These are phyloP conservation scores for Desmophyllum pertusum DNA, from an alignment of 92 coral and sea anemone genomes.

Conservation along the genomic window DNA sequence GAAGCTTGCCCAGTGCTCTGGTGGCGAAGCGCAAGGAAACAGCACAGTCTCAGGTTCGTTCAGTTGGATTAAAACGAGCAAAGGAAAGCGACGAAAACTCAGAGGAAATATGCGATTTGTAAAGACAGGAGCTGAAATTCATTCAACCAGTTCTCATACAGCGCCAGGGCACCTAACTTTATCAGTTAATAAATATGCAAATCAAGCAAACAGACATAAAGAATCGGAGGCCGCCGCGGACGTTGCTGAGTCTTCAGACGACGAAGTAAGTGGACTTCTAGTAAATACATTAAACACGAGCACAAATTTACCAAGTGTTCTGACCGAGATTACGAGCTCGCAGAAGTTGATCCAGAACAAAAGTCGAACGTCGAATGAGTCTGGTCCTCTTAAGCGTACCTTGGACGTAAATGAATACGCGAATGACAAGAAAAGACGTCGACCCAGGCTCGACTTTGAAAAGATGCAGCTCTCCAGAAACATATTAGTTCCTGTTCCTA, in stretches of 20 bases:
- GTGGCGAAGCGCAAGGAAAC: slow-evolving; percentile 42
- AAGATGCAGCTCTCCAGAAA: slow-evolving; percentile 86
- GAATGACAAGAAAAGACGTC: slow-evolving; percentile 63
- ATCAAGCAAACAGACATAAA: slow-evolving; percentile 43
- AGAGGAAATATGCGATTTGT: slow-evolving; percentile 19
- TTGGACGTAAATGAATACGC: slow-evolving; percentile 55
- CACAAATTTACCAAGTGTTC: slow-evolving; percentile 27
- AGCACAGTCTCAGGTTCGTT: neutral
- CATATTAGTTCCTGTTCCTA: neutral
- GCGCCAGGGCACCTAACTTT: slow-evolving; percentile 61
- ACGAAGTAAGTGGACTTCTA: slow-evolving; percentile 45
- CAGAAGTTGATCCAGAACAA: slow-evolving; percentile 1
- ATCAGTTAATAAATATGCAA: slow-evolving; percentile 70
- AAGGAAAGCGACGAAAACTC: slow-evolving; percentile 27
- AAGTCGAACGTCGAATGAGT: slow-evolving; percentile 19
- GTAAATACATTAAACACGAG: slow-evolving; percentile 9
- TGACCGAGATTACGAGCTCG: slow-evolving; percentile 19
- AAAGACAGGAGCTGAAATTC: slow-evolving; percentile 35
- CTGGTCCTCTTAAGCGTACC: slow-evolving; percentile 51
- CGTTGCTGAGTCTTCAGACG: slow-evolving; percentile 34
- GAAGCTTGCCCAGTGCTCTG: slow-evolving; percentile 60
- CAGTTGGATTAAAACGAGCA: slow-evolving; percentile 12
- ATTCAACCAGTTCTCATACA: slow-evolving; percentile 59
- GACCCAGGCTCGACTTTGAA: slow-evolving; percentile 91
- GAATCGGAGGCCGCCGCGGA: slow-evolving; percentile 41